Base-by-base conservation (phyloP, 2,797 vertebrate genomes). In the Hippopotamyrus pictus region DNA sequence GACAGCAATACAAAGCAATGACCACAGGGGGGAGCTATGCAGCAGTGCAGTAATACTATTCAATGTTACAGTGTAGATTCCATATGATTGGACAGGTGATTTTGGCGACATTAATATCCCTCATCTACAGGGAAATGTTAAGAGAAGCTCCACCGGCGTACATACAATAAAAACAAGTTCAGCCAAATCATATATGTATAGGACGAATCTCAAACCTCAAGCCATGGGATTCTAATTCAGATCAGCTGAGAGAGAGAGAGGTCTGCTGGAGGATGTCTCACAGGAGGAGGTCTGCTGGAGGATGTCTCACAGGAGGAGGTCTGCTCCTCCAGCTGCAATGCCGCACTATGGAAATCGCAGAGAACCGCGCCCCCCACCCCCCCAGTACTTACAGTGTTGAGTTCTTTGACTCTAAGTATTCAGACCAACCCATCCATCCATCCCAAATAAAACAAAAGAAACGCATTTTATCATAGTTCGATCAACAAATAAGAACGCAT, bases 341-440 rank as follows among this genome's bases (percentile, higher is more conserved):
- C 51, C 8, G 29, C 50, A 37, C 14, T 33, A 8, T 29, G 22
- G 7, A 37, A 86, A 54, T 11, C 11, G 29, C 8, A 54, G 17
- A 29, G 8, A 46, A 17, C 7, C 11, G 1, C 41, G 7, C 9
- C 41, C 53, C n/a, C 41, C 25, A n/a, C 3, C 9, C 37, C 54
- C 12, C 9, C 82, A 89, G 46, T 57, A 59, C 37, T 46, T 19
- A 37, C 57, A 65, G 88, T 65, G 57, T 83, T 46, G 25, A 86
- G 50, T 83, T 86, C 57, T 59, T 59, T 89, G 54, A 44, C 79
- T 89, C 50, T 11, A 86, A 46, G 51, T 57, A 33, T 57, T 57
- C 51, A 53, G 44, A 53, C 84, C 37, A 54, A 57, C 14, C 50
- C 25, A 54, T 44, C 51, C 17, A 54, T 62, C 8, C 37, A 25